Percentiles rank a stretch among this genome's conserved stretches.
These are phyloP conservation scores for Chinchilla lanigera DNA, from an alignment of 2,113 vertebrate genomes.

Conservation along the genomic window DNA sequence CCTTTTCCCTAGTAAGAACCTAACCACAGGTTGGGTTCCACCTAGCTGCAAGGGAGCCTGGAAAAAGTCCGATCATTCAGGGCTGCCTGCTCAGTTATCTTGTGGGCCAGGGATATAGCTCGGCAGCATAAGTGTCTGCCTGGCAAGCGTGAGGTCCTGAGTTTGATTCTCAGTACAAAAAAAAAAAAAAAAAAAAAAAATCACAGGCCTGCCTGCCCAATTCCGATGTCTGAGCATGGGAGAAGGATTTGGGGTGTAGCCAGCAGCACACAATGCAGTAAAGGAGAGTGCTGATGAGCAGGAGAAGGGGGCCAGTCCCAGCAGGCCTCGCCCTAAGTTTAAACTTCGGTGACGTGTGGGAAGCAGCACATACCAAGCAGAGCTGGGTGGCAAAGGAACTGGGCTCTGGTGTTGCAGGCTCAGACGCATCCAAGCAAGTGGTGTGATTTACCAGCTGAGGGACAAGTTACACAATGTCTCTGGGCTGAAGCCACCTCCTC, in stretches of 20 bases:
- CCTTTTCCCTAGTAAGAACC: background rate
- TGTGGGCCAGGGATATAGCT: no score
- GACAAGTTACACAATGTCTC: no score
- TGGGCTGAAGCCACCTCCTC: background rate
- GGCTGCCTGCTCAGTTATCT: fast-evolving
- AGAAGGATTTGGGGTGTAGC: fast-evolving
- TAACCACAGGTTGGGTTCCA: background rate
- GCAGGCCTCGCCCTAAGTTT: background rate
- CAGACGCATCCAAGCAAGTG: fast-evolving
- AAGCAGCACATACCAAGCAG: background rate
- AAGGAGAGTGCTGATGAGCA: background rate
- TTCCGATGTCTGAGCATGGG: fast-evolving
- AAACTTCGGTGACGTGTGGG: background rate
- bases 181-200: no score
- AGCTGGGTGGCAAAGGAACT: background rate
- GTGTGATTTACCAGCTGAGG: background rate
- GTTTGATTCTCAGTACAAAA: no score
- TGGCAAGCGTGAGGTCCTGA: no score
- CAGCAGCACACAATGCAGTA: fast-evolving
- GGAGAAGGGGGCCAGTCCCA: fast-evolving
- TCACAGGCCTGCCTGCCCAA: no score
- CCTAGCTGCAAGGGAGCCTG: background rate
- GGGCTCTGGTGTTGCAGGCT: background rate
- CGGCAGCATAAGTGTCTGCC: no score
- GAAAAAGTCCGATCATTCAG: background rate